Evolutionary conservation across 1,140 invertebrate species (phyloP).

Genomic region (Belonocnema kinseyi): DNA sequence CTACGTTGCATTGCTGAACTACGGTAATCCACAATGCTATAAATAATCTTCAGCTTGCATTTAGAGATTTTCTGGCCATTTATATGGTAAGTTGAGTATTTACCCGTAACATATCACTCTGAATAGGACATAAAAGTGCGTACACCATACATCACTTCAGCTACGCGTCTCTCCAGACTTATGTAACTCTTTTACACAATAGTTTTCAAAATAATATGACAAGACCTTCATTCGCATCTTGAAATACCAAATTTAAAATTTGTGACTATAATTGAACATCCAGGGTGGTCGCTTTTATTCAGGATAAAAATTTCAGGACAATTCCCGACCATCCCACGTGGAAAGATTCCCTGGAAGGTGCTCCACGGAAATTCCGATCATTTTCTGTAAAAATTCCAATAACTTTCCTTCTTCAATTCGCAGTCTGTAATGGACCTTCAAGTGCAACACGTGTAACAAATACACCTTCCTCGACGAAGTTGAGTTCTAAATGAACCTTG

Average conservation of each 20-base stretch:
- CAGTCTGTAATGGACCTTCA: too few species aligned
- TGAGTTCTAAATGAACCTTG: too few species aligned
- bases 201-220: conserved; percentile 2
- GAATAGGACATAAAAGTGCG: conserved; percentile 23
- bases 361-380: too few species aligned
- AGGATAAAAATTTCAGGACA: not conserved
- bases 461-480: too few species aligned
- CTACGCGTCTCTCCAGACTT: not conserved
- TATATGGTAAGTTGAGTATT: conserved; percentile 40
- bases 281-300: too few species aligned
- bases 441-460: too few species aligned
- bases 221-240: not conserved
- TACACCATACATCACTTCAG: not conserved
- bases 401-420: too few species aligned
- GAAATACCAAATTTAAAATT: too few species aligned
- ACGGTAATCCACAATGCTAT: conserved; percentile 27
- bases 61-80: conserved; percentile 41
- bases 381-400: too few species aligned
- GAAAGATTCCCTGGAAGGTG: too few species aligned
- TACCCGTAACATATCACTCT: conserved; percentile 47
- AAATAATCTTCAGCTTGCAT: conserved; percentile 12
- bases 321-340: too few species aligned
- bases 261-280: too few species aligned
- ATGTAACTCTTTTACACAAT: conserved; percentile 5
- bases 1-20: not conserved